These are phyloP conservation scores for Volucella zonaria DNA, from an alignment of 2,888 invertebrate genomes.

Conservation along the genomic window DNA sequence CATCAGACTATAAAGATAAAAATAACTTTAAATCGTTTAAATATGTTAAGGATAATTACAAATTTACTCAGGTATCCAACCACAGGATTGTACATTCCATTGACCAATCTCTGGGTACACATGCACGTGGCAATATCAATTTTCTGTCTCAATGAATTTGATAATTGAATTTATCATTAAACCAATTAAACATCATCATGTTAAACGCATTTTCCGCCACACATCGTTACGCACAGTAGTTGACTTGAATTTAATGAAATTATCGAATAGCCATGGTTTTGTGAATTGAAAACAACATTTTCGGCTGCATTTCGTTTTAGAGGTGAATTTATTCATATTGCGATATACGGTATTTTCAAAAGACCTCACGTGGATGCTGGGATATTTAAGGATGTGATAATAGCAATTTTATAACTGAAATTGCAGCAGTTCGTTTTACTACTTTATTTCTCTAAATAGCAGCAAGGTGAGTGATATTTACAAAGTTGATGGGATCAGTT, in stretches of 20 bases:
- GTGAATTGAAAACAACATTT: slow-evolving; percentile 44
- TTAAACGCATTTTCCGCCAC: slow-evolving; percentile 63
- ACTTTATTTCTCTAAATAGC: too few relatives aligned
- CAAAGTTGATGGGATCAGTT: too few relatives aligned
- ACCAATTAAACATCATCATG: slow-evolving; percentile 72
- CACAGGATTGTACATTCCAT: slow-evolving; percentile 18
- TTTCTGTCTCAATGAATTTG: slow-evolving; percentile 71
- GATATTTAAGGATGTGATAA: too few relatives aligned
- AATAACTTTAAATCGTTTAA: background rate
- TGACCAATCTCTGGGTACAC: slow-evolving; percentile 37
- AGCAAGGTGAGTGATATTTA: too few relatives aligned
- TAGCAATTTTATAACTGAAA: too few relatives aligned
- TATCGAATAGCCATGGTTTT: slow-evolving; percentile 56
- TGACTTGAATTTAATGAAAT: slow-evolving; percentile 67
- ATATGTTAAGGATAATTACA: background rate
- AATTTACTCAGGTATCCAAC: slow-evolving; percentile 44
- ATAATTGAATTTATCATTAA: slow-evolving; percentile 73
- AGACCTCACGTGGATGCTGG: too few relatives aligned
- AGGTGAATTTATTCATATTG: background rate
- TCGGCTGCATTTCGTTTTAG: background rate
- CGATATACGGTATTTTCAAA: too few relatives aligned
- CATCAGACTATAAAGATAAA: too few relatives aligned
- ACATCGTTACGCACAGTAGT: slow-evolving; percentile 60
- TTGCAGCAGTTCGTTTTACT: too few relatives aligned
- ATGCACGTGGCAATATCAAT: slow-evolving; percentile 73